Base-by-base conservation (phyloP, 2,888 invertebrate genomes). In the Diarsia brunnea region DNA sequence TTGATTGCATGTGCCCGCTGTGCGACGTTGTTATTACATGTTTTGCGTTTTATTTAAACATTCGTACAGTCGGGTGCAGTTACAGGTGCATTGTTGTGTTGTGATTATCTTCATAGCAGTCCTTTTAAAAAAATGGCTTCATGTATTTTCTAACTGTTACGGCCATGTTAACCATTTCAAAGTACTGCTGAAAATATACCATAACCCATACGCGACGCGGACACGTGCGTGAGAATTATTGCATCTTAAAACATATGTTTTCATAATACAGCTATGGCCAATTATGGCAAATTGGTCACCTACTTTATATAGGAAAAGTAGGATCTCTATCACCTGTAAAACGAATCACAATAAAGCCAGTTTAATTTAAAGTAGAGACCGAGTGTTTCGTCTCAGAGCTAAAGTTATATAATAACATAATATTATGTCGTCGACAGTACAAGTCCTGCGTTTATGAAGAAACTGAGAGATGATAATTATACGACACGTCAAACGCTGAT, bases 401-500 rank as follows among this genome's bases (percentile, higher is more conserved):
- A 45, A 31, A 49, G 19, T 21, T 31, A 67, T 16, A 16, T 7
- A 47, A 31, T 55, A 21, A 69, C 14, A 70, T n/a, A 63, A 70
- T 19, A 45, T 60, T 79, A 43, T 85, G 78, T 61, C 47, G 69
- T 58, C 70, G 84, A 84, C 81, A 82, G 88, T 89, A 89, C 87
- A 49, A n/a, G 74, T 73, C 47, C 66, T 69, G 72, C 83, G 84
- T 88, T 88, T 90, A 90, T 91, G 90, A 92, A 92, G 91, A 90
- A 89, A 91, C 90, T 90, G 86, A 89, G 88, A 91, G 91, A 90
- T 91, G 89, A 92, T 94, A 94, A 95, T 94, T 93, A 94, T 89
- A 93, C 91, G 91, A 93, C 92, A 90, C 91, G 93, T 94, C 94
- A 94, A 90, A 92, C 84, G 89, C 86, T 92, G 94, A 94, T 94